Evolutionary conservation across 2,113 vertebrate genomes (phyloP), one percentile per base, ranked within the genome.

Genomic region (Neomonachus schauinslandi): DNA sequence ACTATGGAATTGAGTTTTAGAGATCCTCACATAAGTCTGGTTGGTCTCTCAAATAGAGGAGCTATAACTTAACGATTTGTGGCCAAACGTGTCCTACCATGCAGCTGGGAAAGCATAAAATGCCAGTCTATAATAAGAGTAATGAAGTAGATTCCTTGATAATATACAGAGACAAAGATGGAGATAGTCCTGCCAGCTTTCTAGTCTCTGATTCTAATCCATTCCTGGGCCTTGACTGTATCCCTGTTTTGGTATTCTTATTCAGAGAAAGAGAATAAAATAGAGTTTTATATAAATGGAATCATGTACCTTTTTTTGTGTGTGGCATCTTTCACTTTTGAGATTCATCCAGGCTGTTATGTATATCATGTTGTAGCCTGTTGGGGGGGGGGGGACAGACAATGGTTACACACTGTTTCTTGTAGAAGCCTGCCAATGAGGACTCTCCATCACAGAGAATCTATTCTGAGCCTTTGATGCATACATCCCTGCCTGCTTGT

Each of bases 241-340:
- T 84, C 53, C 36, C 7, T 72, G 33, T 90, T 72, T 93, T 67
- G 89, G 11, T 85, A 65, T 71, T 76, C 36, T 46, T 89, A 74
- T 31, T 19, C 24, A 74, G 12, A 94, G 86, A 85, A 80, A 84
- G 46, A 18, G 80, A 85, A 59, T 72, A 92, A 79, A 96, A 74
- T 86, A 85, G 24, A 91, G 49, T 84, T 88, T 96, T 93, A 84
- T 55, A 55, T 95, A 88, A 91, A 72, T 69, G 51, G 9, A 67
- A 74, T 92, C 33, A 65, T 19, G 6, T 79, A 5, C 57, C 39
- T n/a, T 59, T 24, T 26, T 33, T 51, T 14, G 36, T 42, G 39
- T 57, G 39, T 77, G 65, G 8, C 74, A 72, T 79, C 36, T 77
- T 96, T 92, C 36, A 57, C 82, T 85, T 95, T 67, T 81, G 55